Evolutionary conservation across 2,113 vertebrate genomes (phyloP), one percentile per base, ranked within the genome.

Genomic region (Propithecus coquereli): DNA sequence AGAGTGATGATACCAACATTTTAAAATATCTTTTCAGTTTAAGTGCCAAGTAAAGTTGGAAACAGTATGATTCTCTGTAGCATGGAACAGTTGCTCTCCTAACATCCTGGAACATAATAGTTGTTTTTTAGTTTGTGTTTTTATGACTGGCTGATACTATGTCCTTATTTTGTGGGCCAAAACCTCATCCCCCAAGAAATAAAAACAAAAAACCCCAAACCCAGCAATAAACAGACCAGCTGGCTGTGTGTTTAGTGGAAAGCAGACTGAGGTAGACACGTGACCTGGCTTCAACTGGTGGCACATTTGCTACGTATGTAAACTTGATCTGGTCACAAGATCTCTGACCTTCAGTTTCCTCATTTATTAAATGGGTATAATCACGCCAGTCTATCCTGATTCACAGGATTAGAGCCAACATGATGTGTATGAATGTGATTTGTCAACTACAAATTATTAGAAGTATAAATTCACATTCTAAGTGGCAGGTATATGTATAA

Each of bases 61-160:
- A 77, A 32, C 3, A 6, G 34, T 16, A 18, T n/a, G 23, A 68
- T 52, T 81, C 37, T 27, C 23, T 12, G 32, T 34, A 23, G 52
- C 68, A 40, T 59, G 92, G 65, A 54, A 90, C 83, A 27, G 76
- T 87, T 82, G 47, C 43, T 79, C 70, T 74, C 76, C 32, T 59
- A 37, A 54, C 63, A 57, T 93, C 47, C 68, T 81, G 61, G 59
- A 77, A 91, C 94, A 47, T 40, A 20, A 17, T 65, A 40, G 61
- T 84, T 97, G 47, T 83, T 94, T 95, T 90, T 68, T 25, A 52
- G 43, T 43, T 73, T 95, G n/a, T 82, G 52, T 87, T 94, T 97
- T 68, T 84, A 52, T 87, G 66, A 77, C n/a, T n/a, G 22, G 23
- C 45, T 84, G 32, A 93, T 47, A 47, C n/a, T 43, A 3, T 25